Evolutionary conservation across 2,797 vertebrate genomes (phyloP), one percentile per base, ranked within the genome.

Genomic region (Gobionotothen gibberifrons): DNA sequence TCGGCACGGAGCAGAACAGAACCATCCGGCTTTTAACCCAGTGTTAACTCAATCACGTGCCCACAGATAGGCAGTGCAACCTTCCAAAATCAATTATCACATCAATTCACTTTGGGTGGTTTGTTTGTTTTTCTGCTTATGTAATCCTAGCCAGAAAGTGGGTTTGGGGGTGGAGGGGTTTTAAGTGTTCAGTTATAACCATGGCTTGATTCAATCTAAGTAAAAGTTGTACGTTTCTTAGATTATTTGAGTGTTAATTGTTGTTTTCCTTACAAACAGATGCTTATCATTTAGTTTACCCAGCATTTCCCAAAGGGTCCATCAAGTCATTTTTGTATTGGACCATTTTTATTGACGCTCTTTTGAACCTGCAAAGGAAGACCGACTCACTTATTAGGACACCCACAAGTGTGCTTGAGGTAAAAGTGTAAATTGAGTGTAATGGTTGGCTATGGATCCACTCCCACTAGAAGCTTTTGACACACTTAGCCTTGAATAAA

Each of bases 401-500:
- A 44, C 73, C 86, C 82, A 76, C 81, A 84, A 83, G 74, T 78
- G 81, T 72, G 74, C 81, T 76, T 84, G 83, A 87, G 87, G 87
- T 88, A 89, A 87, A 92, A 87, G 86, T 90, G 88, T 90, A 89
- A 88, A 88, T 88, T 87, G 83, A 80, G 81, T 72, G 74, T 86
- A 84, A 87, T 91, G 62, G 79, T 40, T 73, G 81, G 60, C 79
- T 75, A 66, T 69, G 82, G 75, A 81, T 87, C 74, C 66, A 81
- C 84, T 82, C 83, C 78, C 82, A 76, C 81, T 72, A 56, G 62
- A 82, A 36, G 78, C 83, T 81, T 88, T 66, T 88, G 84, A 90
- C 85, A 88, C 79, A 83, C 79, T 91, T 76, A 54, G 74, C 21
- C 63, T 74, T 86, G 73, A 87, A 85, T 90, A 89, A 92, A 79